A percentile compares a stretch with the other conserved stretches of the same genome.
These are phyloP conservation scores for Saguinus imperator DNA, from an alignment of 2,113 vertebrate species.

Conservation along the genomic window DNA sequence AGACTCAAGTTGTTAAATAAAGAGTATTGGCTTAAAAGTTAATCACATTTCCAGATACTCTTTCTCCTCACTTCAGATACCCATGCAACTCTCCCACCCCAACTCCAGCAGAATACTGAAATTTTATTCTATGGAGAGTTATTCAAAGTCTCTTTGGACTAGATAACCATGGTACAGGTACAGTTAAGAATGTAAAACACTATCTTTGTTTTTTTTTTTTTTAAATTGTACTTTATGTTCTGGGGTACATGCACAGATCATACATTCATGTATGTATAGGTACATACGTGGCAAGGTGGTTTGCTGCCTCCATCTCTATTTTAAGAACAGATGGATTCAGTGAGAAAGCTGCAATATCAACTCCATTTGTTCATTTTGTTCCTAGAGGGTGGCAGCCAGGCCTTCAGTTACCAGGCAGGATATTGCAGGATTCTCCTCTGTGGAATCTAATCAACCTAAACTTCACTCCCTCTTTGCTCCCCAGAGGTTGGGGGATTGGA, in stretches of 20 bases:
- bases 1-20: neutral
- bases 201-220: neutral
- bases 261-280: too few relatives aligned
- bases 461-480: neutral
- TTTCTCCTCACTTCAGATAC: neutral
- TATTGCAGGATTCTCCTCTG: neutral
- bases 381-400: neutral
- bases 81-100: neutral
- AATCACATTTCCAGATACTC: neutral
- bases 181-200: neutral
- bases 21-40: neutral
- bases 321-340: neutral
- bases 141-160: neutral
- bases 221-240: too few relatives aligned
- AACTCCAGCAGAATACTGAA: neutral
- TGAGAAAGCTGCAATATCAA: neutral
- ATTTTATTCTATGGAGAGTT: neutral
- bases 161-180: neutral
- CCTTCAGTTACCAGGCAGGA: neutral
- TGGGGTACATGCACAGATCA: too few relatives aligned
- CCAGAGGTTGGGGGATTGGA: neutral
- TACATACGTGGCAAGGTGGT: too few relatives aligned
- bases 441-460: neutral
- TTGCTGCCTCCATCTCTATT: too few relatives aligned
- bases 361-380: neutral